Base-by-base conservation (phyloP, 2,113 vertebrate genomes). In the Cryptotis parvus region DNA sequence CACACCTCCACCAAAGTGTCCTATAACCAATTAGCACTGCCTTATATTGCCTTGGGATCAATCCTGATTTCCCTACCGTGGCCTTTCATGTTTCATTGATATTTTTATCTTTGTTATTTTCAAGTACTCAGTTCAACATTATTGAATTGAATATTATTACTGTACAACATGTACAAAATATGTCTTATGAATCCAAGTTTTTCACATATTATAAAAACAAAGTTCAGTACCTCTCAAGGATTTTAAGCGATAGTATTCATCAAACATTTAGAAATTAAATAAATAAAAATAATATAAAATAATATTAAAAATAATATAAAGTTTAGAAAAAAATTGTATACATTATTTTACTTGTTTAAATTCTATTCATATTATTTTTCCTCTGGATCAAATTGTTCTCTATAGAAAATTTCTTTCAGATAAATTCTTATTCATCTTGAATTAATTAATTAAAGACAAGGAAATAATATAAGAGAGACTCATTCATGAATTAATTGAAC, bases 401-500 rank as follows among this genome's bases (percentile, higher is more conserved):
- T 70, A 29, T 33, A 88, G 22, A 73, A 95, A 86, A 85, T 92
- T 87, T 94, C 37, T 86, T 69, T 88, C 90, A 94, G 83, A 88
- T 83, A 55, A 74, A 63, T 89, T 95, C 52, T 90, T 39, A 91
- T 90, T 95, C 76, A 89, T 81, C 93, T 92, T 87, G 55, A 11
- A 87, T 91, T 94, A 93, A 93, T 95, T 94, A 95, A 95, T 74
- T 92, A 39, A 94, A 95, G 83, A 89, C 86, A 90, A 41, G 68
- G 68, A 55, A 95, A 92, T 94, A 77, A 65, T 91, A 84, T 78
- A 74, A 91, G 74, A 81, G 43, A 70, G 16, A 86, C 29, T 92
- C 84, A 94, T 95, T 87, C 91, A n/a, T 75, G 68, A 91, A 70
- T 91, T 96, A 95, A 96, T 89, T 95, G 83, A 95, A 95, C 27